Evolutionary conservation across 2,888 invertebrate genomes (phyloP).

Genomic region (Azorinus chamasolen): DNA sequence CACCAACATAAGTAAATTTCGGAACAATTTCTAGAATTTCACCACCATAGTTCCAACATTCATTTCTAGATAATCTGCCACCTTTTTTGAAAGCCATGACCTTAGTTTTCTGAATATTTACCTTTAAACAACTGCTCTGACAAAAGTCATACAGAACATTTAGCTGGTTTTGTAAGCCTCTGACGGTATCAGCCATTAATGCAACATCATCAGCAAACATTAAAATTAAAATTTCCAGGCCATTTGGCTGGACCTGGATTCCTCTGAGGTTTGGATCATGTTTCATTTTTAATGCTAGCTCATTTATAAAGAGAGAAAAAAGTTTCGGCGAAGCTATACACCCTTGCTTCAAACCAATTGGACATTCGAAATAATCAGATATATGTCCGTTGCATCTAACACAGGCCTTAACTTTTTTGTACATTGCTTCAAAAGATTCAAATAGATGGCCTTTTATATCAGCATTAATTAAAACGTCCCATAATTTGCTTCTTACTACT

Average conservation of each 20-base stretch:
- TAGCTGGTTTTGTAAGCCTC: too few relatives aligned
- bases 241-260: background rate
- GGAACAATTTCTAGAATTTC: conserved; percentile 18
- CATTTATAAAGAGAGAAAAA: conserved; percentile 9
- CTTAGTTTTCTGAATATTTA: conserved; percentile 31
- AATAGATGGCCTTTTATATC: background rate
- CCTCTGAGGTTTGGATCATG: background rate
- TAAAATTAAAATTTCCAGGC: background rate
- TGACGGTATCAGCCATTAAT: conserved; percentile 17
- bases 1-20: conserved; percentile 24
- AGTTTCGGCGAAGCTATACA: background rate
- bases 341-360: conserved; percentile 7
- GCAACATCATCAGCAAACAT: conserved; percentile 39
- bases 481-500: background rate
- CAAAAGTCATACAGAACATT: conserved; percentile 25
- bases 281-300: background rate
- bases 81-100: conserved; percentile 33
- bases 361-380: background rate
- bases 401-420: background rate
- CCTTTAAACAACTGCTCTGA: conserved; percentile 14
- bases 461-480: too few relatives aligned
- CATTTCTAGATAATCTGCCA: conserved; percentile 19
- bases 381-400: background rate
- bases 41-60: conserved; percentile 22
- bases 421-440: background rate